These are phyloP conservation scores for Reinhardtius hippoglossoides DNA, from an alignment of 2,113 vertebrate genomes.

Conservation along the genomic window DNA sequence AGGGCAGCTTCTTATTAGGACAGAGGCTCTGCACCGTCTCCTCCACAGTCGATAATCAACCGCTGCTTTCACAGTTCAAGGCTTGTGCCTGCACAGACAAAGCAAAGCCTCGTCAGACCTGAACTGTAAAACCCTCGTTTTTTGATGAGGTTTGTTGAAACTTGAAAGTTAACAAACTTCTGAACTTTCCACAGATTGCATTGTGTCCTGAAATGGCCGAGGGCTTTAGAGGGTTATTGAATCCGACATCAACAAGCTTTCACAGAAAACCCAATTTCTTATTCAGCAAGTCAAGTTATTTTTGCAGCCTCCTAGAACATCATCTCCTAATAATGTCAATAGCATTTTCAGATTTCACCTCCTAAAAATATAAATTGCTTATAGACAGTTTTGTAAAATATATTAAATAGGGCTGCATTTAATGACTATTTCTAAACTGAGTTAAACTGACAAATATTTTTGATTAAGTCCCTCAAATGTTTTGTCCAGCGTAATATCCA, in stretches of 20 bases:
- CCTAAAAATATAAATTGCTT: background rate
- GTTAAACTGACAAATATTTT: no score
- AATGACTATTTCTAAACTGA: background rate
- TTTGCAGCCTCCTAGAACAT: background rate
- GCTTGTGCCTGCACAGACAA: background rate
- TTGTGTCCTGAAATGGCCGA: background rate
- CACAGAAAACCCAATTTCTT: background rate
- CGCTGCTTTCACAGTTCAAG: background rate
- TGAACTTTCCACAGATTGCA: background rate
- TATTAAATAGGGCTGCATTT: background rate
- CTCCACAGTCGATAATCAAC: background rate
- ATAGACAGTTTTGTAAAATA: background rate
- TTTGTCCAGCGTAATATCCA: no score
- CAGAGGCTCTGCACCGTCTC: background rate
- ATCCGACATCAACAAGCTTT: background rate
- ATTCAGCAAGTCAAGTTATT: background rate
- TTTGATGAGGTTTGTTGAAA: background rate
- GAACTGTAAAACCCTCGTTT: background rate
- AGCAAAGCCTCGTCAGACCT: background rate
- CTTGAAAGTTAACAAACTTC: background rate
- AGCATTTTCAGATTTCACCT: background rate
- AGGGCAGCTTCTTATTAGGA: background rate
- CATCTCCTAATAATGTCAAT: background rate
- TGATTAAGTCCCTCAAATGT: no score
- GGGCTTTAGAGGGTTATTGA: background rate